A percentile compares a stretch with the other conserved stretches of the same genome.
Evolutionary conservation across 2,113 vertebrate genomes (phyloP).

Genomic region (Puffinus mauretanicus): DNA sequence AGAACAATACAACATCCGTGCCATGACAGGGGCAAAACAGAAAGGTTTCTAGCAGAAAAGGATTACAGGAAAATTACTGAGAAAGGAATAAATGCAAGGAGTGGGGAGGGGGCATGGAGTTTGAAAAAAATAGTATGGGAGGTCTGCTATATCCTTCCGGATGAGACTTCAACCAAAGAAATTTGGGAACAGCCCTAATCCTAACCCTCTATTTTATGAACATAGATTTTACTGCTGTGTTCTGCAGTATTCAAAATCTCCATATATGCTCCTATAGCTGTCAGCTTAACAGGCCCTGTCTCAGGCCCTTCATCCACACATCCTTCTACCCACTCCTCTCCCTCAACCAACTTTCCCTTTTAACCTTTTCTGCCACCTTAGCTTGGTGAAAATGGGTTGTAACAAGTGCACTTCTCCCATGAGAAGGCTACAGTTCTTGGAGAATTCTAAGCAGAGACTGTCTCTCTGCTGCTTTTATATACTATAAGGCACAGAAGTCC

Average conservation of each 20-base stretch:
- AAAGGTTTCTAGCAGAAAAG: not conserved
- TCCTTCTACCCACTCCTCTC: not conserved
- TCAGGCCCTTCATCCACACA: not conserved
- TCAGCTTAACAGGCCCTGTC: not conserved
- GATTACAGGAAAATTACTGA: not conserved
- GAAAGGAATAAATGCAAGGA: not conserved
- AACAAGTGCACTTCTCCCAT: not conserved
- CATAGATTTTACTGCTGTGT: not conserved
- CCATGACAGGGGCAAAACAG: not conserved
- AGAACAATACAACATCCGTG: not conserved
- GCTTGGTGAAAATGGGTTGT: not conserved
- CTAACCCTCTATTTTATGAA: not conserved
- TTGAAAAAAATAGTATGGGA: not conserved
- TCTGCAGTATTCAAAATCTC: not conserved
- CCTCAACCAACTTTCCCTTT: not conserved
- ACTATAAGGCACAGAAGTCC: not conserved
- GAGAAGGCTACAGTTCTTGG: not conserved
- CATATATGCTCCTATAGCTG: not conserved
- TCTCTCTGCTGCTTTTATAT: not conserved
- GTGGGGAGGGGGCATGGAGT: not conserved
- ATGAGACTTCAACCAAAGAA: not conserved
- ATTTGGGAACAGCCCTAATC: not conserved
- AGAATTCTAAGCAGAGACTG: not conserved
- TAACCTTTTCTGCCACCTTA: not conserved
- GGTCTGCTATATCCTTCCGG: fast-evolving